Evolutionary conservation across 92 coral and sea anemone species (phyloP), one percentile per base, ranked within the genome.

Genomic region (Nematostella vectensis): DNA sequence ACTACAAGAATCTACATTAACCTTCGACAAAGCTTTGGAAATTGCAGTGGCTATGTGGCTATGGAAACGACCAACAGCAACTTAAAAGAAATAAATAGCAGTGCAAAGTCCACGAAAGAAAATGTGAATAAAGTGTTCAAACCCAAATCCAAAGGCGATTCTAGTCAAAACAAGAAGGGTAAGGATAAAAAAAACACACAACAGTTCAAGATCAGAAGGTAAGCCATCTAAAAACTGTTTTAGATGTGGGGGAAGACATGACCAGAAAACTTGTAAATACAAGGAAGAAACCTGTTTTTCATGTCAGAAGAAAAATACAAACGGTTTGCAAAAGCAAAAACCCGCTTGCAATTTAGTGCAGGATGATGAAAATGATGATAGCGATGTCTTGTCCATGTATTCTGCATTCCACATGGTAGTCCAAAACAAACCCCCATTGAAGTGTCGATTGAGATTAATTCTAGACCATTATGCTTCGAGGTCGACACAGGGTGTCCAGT

Each of bases 31-130:
- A 53, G 73, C 73, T 38, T n/a, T 67, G 25, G 37, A 37, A 33
- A 67, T 57, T 4, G 74, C 65, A 0, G 47, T 57, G 28, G 74
- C 58, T 9, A 67, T 67, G 58, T 57, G 28, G 74, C 58, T 9
- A 67, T 67, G 58, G 65, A 67, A 48, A 67, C 74, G 10, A 67
- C 74, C n/a, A 57, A 58, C 38, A 67, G 36, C 29, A 57, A 67
- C 53, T 23, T 67, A 29, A 47, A 47, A 43, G 74, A 56, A 38
- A 30, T 67, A 26, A 31, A 62, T 2, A 48, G 23, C 58, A 57
- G 30, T 4, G 33, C 0, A 30, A 44, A 30, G 19, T 13, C n/a
- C 22, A 38, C 33, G 19, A 37, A 58, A 21, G 74, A 27, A 56
- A 47, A 47, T 9, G 57, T 47, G 36, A 22, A 67, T 37, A 67